A percentile compares a stretch with the other conserved stretches of the same genome.
Evolutionary conservation across 1,140 invertebrate genomes (phyloP).

Genomic region (Panagrolaimus sp.): DNA sequence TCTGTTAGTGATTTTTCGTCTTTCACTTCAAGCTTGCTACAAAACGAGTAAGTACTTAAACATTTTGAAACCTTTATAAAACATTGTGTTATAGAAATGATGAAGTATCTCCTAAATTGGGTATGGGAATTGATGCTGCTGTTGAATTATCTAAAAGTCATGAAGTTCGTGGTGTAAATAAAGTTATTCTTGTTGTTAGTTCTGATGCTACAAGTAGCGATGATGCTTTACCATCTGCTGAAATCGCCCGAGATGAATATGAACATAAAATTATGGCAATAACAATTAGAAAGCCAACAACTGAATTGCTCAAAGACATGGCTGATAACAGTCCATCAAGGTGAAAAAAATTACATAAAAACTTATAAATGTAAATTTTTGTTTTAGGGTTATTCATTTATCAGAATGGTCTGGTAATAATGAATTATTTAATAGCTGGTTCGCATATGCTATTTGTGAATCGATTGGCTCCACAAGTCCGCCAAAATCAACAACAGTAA

Average conservation of each 20-base stretch:
- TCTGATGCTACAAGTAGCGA: conserved; percentile 50
- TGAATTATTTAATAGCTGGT: conserved; percentile 49
- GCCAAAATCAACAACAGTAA: conserved; percentile 29
- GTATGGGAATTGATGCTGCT: conserved; percentile 38
- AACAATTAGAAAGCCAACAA: conserved; percentile 41
- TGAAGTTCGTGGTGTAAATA: conserved; percentile 35
- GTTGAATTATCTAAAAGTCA: conserved; percentile 36
- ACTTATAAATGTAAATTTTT: no score
- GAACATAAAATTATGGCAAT: conserved; percentile 44
- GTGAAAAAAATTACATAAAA: no score
- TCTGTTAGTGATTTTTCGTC: conserved; percentile 16
- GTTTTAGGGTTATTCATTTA: conserved; percentile 44
- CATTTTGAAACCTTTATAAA: conserved; percentile 1
- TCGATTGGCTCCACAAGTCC: conserved; percentile 26
- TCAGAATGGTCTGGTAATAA: conserved; percentile 38
- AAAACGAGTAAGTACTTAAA: conserved; percentile 3
- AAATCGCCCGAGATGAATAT: conserved; percentile 37
- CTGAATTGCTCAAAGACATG: conserved; percentile 43
- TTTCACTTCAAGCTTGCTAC: conserved; percentile 7
- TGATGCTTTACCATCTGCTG: conserved; percentile 34
- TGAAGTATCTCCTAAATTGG: conserved; percentile 37
- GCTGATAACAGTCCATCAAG: conserved; percentile 39
- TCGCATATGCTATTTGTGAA: conserved; percentile 53
- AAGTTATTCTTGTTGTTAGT: conserved; percentile 47
- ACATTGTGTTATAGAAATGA: conserved; percentile 15